A percentile compares a stretch with the other conserved stretches of the same genome.
Evolutionary conservation across 53 echinoderm and acorn worm genomes (phyloP).

Genomic region (Echinometra lucunter): DNA sequence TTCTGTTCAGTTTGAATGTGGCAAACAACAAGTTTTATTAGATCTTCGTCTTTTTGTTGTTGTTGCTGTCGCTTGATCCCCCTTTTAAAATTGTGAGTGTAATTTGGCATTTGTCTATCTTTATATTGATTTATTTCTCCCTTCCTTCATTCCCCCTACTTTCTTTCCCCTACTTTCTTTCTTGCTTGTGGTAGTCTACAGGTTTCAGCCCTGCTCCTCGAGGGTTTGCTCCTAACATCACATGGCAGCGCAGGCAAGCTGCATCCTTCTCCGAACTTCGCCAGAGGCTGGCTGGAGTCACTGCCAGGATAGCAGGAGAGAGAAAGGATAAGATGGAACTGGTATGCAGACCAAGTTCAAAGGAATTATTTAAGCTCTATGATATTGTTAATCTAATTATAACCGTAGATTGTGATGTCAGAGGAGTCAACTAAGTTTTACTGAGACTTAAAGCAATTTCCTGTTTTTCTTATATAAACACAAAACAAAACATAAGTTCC

Average conservation of each 20-base stretch:
- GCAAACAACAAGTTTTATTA: too few relatives aligned
- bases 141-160: background rate
- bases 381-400: background rate
- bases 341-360: background rate
- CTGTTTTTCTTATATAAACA: too few relatives aligned
- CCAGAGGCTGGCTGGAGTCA: slow-evolving; percentile 71
- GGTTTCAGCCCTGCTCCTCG: slow-evolving; percentile 81
- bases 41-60: too few relatives aligned
- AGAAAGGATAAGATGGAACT: slow-evolving; percentile 58
- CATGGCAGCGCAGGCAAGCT: slow-evolving; percentile 87
- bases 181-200: slow-evolving; percentile 68
- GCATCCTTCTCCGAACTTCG: slow-evolving; percentile 84
- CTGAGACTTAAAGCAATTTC: too few relatives aligned
- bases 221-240: slow-evolving; percentile 75
- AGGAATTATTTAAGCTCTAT: background rate
- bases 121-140: background rate
- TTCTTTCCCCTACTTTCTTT: background rate
- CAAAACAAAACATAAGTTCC: too few relatives aligned
- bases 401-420: too few relatives aligned
- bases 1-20: too few relatives aligned
- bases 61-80: too few relatives aligned
- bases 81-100: too few relatives aligned
- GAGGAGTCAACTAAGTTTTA: too few relatives aligned
- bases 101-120: background rate
- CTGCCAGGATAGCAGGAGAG: slow-evolving; percentile 74